Conservation (phyloP, 1,140 invertebrate species). For the Hypothenemus hampei region DNA sequence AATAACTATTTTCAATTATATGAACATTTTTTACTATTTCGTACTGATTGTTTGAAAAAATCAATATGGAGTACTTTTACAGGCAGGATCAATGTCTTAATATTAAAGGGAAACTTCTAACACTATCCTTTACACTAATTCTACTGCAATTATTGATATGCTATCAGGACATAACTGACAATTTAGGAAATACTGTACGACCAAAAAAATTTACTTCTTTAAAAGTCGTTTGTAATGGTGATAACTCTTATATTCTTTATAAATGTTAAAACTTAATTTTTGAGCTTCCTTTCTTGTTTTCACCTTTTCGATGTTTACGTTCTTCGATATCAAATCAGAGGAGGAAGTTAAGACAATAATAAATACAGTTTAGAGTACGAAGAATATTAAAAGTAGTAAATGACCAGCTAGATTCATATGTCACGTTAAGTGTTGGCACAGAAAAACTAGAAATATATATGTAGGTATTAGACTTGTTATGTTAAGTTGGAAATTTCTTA, state of each 20-base stretch:
- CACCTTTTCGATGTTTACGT: neutral
- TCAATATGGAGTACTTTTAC: slow-evolving; percentile 24
- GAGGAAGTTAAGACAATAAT: neutral
- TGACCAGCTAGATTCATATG: no score
- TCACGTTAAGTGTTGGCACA: no score
- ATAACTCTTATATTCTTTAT: no score
- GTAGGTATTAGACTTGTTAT: no score
- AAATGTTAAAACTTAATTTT: neutral
- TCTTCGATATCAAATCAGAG: neutral
- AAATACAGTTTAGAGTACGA: no score
- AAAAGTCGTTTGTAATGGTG: neutral
- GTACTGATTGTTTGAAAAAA: neutral
- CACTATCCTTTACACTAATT: slow-evolving; percentile 29
- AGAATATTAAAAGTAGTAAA: no score
- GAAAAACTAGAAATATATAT: no score
- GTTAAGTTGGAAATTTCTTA: no score
- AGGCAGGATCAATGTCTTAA: slow-evolving; percentile 17
- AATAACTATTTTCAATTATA: no score
- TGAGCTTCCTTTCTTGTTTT: neutral
- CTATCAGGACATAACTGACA: slow-evolving; percentile 33
- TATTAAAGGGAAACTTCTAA: slow-evolving; percentile 26
- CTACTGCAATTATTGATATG: slow-evolving; percentile 39
- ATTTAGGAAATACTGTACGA: neutral
- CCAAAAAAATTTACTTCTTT: neutral
- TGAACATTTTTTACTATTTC: neutral